Conservation (phyloP, 2,113 vertebrate species). For the Gadus macrocephalus region DNA sequence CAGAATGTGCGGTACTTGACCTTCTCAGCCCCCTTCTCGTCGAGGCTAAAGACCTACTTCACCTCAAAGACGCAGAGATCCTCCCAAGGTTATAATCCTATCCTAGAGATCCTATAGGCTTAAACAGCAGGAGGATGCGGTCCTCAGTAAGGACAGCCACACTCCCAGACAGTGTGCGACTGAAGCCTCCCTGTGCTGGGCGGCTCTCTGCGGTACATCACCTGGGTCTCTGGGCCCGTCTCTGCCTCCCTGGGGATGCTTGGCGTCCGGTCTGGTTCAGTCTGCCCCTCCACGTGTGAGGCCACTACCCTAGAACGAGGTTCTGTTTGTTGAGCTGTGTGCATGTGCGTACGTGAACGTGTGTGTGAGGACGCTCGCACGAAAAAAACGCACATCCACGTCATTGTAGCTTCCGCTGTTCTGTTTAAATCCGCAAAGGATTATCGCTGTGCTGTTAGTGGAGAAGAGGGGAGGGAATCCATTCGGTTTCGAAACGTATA, state of each 20-base stretch:
- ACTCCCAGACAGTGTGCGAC: too few species aligned
- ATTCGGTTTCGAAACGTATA: conserved; percentile 70
- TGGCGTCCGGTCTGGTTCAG: not conserved
- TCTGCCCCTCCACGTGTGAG: conserved; percentile 20
- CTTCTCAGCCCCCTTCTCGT: too few species aligned
- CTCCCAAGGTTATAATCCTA: too few species aligned
- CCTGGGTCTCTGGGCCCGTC: too few species aligned
- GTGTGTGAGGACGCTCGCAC: not conserved
- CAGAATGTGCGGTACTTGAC: too few species aligned
- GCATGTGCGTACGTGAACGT: not conserved
- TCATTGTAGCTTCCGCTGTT: conserved; percentile 67
- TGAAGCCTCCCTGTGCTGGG: too few species aligned
- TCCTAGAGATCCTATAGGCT: too few species aligned
- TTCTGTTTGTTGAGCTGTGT: conserved; percentile 7
- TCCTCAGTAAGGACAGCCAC: too few species aligned
- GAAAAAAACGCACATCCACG: conserved; percentile 4
- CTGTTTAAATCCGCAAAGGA: conserved; percentile 69
- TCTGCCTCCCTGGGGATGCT: conserved; percentile 14
- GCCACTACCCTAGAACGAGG: conserved; percentile 7
- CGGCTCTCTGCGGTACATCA: too few species aligned
- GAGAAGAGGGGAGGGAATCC: conserved; percentile 56
- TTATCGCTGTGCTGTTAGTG: conserved; percentile 60
- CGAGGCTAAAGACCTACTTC: too few species aligned
- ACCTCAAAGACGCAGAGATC: too few species aligned
- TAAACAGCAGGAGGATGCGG: too few species aligned